Conservation (phyloP, 2,113 vertebrate species). For the Lichenostomus cassidix region DNA sequence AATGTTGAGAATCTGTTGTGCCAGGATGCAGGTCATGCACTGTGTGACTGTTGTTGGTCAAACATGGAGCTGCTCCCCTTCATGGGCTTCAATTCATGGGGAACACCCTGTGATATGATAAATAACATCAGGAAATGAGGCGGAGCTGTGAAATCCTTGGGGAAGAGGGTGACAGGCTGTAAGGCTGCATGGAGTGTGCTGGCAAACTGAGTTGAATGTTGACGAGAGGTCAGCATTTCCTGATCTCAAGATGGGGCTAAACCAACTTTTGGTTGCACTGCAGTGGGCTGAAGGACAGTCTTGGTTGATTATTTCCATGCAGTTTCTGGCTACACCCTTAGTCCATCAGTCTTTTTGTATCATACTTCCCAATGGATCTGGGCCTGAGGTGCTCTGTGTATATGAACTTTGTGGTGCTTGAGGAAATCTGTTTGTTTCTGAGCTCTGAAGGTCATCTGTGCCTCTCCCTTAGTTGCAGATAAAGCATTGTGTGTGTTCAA, state of each 20-base stretch:
- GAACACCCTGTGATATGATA: neutral
- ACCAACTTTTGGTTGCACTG: neutral
- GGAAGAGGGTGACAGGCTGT: neutral
- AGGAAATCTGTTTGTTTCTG: neutral
- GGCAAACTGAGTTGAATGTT: neutral
- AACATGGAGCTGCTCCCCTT: neutral
- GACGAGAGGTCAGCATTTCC: neutral
- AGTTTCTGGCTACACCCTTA: neutral
- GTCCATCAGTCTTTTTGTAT: neutral
- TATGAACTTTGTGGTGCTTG: neutral
- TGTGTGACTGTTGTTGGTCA: neutral
- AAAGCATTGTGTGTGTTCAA: neutral
- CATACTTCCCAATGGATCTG: neutral
- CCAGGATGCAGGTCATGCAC: neutral
- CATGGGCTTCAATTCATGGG: fast-evolving
- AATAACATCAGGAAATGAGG: neutral
- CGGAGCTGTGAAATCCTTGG: neutral
- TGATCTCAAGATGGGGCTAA: neutral
- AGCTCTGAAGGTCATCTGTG: neutral
- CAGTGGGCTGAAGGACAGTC: neutral
- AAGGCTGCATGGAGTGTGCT: neutral
- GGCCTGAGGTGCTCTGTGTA: fast-evolving
- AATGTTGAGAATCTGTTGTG: neutral
- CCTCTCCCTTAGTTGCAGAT: neutral
- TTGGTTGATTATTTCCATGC: neutral